Evolutionary conservation across 2,797 vertebrate genomes (phyloP).

Genomic region (Chanos chanos): DNA sequence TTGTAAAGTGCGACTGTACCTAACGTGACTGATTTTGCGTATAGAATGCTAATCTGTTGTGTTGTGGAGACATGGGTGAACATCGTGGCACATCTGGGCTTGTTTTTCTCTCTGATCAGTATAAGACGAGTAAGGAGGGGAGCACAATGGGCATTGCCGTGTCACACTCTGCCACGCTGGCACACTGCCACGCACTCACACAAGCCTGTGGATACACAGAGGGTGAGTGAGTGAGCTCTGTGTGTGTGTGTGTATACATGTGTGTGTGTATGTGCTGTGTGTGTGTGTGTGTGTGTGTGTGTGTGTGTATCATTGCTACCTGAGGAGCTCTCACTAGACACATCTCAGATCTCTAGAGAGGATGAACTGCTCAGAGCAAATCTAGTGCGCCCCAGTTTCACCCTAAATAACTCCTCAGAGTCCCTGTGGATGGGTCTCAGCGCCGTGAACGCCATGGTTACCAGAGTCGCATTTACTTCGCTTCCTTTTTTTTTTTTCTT

Average conservation of each 20-base stretch:
- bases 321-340: too few species aligned
- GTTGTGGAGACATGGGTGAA: too few species aligned
- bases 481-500: background rate
- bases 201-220: constrained; percentile 90
- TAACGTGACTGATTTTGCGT: too few species aligned
- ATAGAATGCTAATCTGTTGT: too few species aligned
- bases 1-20: too few species aligned
- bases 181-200: constrained; percentile 86
- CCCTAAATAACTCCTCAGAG: constrained; percentile 51
- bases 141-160: constrained; percentile 92
- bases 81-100: too few species aligned
- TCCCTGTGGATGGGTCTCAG: constrained; percentile 35
- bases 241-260: background rate
- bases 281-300: too few species aligned
- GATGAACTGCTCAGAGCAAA: constrained; percentile 2
- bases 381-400: constrained; percentile 50
- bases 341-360: too few species aligned
- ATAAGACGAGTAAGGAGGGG: constrained; percentile 96
- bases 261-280: too few species aligned
- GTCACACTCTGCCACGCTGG: constrained; percentile 85
- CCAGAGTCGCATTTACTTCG: background rate
- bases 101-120: constrained; percentile 63
- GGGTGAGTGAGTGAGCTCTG: constrained; percentile 68
- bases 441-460: constrained; percentile 22
- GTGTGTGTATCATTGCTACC: too few species aligned